These are phyloP conservation scores for Ictidomys tridecemlineatus DNA, from an alignment of 2,113 vertebrate genomes.

Conservation along the genomic window DNA sequence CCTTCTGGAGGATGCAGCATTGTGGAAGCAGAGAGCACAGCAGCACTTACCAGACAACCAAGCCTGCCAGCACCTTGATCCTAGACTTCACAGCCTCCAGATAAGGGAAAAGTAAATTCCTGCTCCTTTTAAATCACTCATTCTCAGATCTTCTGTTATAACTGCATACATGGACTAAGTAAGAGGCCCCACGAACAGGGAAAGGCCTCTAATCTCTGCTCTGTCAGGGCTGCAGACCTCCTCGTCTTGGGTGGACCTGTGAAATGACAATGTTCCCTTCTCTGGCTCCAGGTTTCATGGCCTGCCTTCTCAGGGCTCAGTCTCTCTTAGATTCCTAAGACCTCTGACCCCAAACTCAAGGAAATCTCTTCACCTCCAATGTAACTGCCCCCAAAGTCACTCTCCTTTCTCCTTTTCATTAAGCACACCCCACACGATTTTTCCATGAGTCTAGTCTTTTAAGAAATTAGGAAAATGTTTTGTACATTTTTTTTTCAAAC, in stretches of 20 bases:
- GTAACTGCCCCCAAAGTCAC: neutral
- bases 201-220: accelerated
- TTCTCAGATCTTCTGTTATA: neutral
- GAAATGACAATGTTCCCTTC: neutral
- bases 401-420: neutral
- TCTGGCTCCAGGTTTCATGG: accelerated
- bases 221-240: accelerated
- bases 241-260: accelerated
- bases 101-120: neutral
- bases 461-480: neutral
- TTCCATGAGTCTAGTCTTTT: neutral
- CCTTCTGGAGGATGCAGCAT: neutral
- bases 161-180: neutral
- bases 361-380: neutral
- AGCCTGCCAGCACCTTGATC: too few species aligned
- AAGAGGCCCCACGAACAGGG: neutral
- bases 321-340: neutral
- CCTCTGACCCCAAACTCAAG: neutral
- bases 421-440: neutral
- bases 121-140: neutral
- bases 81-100: neutral
- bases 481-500: too few species aligned
- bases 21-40: neutral
- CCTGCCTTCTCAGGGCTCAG: accelerated
- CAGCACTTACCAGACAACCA: neutral